Evolutionary conservation across 1,140 invertebrate species (phyloP), one percentile per base, ranked within the genome.

Genomic region (Lordiphosa collinella): DNA sequence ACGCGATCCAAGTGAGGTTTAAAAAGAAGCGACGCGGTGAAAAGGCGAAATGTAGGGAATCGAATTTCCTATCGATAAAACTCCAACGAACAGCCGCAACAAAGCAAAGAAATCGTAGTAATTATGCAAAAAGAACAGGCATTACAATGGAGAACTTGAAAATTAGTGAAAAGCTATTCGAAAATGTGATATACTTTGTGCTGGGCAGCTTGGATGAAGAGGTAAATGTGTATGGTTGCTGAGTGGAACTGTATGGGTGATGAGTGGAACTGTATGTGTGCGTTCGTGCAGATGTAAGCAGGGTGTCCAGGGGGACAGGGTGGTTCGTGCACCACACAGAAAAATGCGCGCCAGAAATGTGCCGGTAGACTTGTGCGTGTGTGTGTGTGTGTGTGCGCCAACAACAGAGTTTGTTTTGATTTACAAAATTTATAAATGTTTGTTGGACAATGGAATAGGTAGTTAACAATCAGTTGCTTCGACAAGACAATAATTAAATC

Each of bases 101-200:
- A 25, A 25, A 25, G 22, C 22, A 25, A 25, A 5, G 25, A 8
- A 29, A 29, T 29, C 25, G 7, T 29, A 29, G 6, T 29, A 29
- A 29, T 29, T 8, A 29, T 29, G 25, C 25, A 8, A 29, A 29
- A 8, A 29, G 18, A 8, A 29, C 22, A 47, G 9, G 31, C 38
- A 85, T 29, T 61, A 38, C 29, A 29, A 73, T 71, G 80, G 80
- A 86, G 58, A 85, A 73, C 69, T 58, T 84, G 13, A 82, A 78
- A 54, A 82, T 82, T n/a, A 85, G 80, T 50, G 80, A 86, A 22
- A 85, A 86, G 47, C 49, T 88, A 29, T 88, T 88, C 31, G 80
- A 86, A 53, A 64, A 86, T 73, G 73, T 88, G 51, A 74, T 78
- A 6, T 88, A 88, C 50, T 88, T 52, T 61, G 80, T 88, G n/a